A percentile compares a stretch with the other conserved stretches of the same genome.
Evolutionary conservation across 2,113 vertebrate genomes (phyloP).

Genomic region (Cephalopterus ornatus): DNA sequence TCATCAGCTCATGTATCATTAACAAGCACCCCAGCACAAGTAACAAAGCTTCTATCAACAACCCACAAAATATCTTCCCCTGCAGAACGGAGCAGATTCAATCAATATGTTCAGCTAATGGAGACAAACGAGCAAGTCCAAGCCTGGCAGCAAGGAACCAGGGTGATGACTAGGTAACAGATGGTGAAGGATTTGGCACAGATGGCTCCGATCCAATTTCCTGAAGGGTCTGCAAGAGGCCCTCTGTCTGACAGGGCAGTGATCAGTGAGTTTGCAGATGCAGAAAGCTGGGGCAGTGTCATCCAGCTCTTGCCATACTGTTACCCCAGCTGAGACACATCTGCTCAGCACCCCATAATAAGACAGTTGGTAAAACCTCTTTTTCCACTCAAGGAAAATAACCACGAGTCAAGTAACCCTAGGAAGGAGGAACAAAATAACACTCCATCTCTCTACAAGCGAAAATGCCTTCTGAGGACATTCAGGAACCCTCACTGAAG

Average conservation of each 20-base stretch:
- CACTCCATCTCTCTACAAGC: neutral
- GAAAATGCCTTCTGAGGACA: neutral
- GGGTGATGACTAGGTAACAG: neutral
- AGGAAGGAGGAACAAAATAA: neutral
- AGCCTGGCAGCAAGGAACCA: neutral
- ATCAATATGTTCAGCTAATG: neutral
- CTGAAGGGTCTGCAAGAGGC: neutral
- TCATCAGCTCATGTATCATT: neutral
- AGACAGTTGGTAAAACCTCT: neutral
- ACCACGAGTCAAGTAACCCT: neutral
- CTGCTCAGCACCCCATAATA: neutral
- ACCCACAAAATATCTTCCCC: neutral
- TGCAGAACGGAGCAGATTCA: neutral
- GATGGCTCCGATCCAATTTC: neutral
- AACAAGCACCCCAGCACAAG: neutral
- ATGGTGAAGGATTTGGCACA: neutral
- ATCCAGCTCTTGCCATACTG: neutral
- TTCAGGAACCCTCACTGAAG: neutral
- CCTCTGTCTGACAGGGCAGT: accelerated
- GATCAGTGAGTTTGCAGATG: neutral
- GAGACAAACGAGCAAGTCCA: neutral
- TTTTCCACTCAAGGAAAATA: neutral
- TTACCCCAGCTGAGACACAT: neutral
- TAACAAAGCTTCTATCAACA: neutral
- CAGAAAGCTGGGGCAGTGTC: neutral